Base-by-base conservation (phyloP, 2,888 invertebrate genomes). In the Crocallis elinguaria region DNA sequence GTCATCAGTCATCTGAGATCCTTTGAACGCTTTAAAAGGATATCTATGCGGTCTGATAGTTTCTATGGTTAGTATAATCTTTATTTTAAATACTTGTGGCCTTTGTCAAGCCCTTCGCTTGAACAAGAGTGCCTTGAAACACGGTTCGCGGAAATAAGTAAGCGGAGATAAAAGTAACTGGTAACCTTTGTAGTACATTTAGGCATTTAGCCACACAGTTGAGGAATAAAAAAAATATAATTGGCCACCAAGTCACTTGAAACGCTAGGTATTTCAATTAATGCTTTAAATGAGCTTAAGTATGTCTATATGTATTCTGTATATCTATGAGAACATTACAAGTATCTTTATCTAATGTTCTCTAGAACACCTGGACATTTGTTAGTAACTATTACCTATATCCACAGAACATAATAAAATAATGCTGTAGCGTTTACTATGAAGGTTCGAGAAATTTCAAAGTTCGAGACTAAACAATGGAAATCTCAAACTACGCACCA, bases 61-160 rank as follows among this genome's bases (percentile, higher is more conserved):
- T 38, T 42, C 42, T 51, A 19, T 42, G 21, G 3, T 37, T 36
- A 14, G 13, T 33, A 14, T 33, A 30, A 29, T 50, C 46, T 46
- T 51, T 38, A 33, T 35, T 35, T 39, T 27, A 25, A 33, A 45
- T 12, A 5, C 8, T 7, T 13, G 25, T 48, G 29, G n/a, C 32
- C 52, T 56, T 50, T 49, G 50, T 42, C 37, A 46, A 27, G 36
- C 51, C 56, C 67, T 75, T 71, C 72, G 66, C 73, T 67, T 57
- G 64, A 67, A 68, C 75, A 73, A 66, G 77, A 73, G 71, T 66
- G 67, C 78, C 78, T 81, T 80, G 78, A 76, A 66, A 72, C 64
- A 55, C 55, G 61, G 58, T 72, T 73, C 67, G 60, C 77, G 79
- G 78, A 79, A 77, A 75, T 70, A 21, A n/a, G 54, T 48, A 39